Conservation (phyloP, 2,113 vertebrate genomes). For the Varanus komodoensis region DNA sequence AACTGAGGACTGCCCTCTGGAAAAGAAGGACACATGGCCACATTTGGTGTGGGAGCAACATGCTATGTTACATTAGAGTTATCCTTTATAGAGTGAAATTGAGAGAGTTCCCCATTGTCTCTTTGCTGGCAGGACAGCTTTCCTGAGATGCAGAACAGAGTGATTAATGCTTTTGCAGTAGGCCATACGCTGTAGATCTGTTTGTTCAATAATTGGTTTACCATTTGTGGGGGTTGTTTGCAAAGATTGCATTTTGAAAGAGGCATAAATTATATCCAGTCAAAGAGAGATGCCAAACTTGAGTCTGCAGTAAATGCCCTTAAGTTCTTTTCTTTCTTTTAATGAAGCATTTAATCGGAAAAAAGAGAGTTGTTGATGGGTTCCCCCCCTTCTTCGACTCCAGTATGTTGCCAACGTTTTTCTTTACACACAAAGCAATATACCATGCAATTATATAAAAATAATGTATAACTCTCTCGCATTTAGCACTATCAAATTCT, state of each 20-base stretch:
- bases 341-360: conserved; percentile 26
- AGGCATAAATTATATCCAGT: conserved; percentile 47
- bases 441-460: conserved; percentile 22
- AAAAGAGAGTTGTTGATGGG: neutral
- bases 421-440: conserved; percentile 27
- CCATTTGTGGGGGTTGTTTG: conserved; percentile 8
- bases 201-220: conserved; percentile 38
- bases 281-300: conserved; percentile 32
- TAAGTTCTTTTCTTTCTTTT: conserved; percentile 10
- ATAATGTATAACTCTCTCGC: neutral
- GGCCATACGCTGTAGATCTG: neutral
- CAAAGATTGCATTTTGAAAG: conserved; percentile 7
- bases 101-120: conserved; percentile 1
- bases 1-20: too few species aligned
- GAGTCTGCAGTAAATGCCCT: conserved; percentile 27
- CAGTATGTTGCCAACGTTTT: conserved; percentile 7
- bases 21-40: too few species aligned
- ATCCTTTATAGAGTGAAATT: neutral
- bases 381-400: neutral
- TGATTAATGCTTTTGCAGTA: neutral
- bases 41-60: neutral
- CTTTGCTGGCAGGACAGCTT: neutral
- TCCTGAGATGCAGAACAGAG: neutral
- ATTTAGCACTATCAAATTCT: conserved; percentile 1
- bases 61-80: neutral